Conservation (phyloP, 2,797 vertebrate species). For the Acomys russatus region DNA sequence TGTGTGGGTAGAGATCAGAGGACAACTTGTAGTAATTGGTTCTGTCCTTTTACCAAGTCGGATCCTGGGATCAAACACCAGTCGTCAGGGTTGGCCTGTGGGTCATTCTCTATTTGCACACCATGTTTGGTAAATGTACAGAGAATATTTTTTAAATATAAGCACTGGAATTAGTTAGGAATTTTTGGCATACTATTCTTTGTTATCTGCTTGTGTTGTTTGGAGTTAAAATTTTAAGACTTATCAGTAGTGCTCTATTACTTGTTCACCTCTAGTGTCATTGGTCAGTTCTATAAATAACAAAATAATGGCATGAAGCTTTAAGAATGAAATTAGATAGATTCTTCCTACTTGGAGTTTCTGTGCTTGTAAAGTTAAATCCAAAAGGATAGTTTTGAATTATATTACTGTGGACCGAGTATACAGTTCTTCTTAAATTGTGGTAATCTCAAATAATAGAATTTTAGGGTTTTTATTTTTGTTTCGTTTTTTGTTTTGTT, state of each 20-base stretch:
- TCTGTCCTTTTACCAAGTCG: neutral
- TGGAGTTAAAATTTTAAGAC: neutral
- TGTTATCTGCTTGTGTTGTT: slow-evolving; percentile 19
- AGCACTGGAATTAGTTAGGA: slow-evolving; percentile 14
- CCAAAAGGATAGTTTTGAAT: neutral
- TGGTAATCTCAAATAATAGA: neutral
- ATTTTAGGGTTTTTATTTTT: too few relatives aligned
- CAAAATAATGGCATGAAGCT: neutral
- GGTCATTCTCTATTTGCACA: neutral
- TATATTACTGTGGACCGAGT: too few relatives aligned
- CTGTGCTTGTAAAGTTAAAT: neutral
- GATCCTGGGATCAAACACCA: neutral
- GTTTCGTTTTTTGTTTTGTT: too few relatives aligned
- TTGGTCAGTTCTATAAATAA: neutral
- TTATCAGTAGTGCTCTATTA: neutral
- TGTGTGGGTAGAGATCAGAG: neutral
- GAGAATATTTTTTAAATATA: neutral
- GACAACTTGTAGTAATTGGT: neutral
- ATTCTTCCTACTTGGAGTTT: neutral
- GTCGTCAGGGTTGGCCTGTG: neutral
- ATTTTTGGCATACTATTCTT: neutral
- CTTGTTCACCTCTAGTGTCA: neutral
- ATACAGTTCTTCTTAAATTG: neutral
- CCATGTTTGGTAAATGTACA: slow-evolving; percentile 23
- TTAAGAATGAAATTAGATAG: slow-evolving; percentile 22